These are phyloP conservation scores for Caenorhabditis wallacei DNA, from an alignment of 2,888 invertebrate species.

Conservation along the genomic window DNA sequence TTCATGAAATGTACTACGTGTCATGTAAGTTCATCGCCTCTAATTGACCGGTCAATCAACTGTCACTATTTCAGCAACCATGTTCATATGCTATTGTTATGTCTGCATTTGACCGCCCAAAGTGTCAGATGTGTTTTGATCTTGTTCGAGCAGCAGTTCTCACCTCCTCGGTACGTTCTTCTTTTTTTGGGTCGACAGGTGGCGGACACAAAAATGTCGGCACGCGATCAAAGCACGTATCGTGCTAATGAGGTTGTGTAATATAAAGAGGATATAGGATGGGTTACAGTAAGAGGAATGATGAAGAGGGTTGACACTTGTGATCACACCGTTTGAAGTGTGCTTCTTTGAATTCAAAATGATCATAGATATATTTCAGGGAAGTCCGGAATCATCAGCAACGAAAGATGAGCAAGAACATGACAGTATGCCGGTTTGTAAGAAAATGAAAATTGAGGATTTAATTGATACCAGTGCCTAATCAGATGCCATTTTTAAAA, in stretches of 20 bases:
- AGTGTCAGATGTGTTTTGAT: constrained; percentile 77
- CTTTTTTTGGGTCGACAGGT: constrained; percentile 57
- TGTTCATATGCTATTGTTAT: constrained; percentile 74
- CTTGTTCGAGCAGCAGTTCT: constrained; percentile 60
- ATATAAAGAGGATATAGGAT: constrained; percentile 55
- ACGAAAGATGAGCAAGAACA: constrained; percentile 33
- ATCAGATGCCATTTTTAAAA: constrained; percentile 26
- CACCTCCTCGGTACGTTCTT: constrained; percentile 52
- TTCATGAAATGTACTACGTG: constrained; percentile 70
- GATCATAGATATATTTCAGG: constrained; percentile 27
- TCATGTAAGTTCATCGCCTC: constrained; percentile 42
- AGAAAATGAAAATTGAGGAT: constrained; percentile 61
- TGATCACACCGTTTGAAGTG: constrained; percentile 37
- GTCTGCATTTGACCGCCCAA: constrained; percentile 74
- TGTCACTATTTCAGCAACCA: constrained; percentile 39
- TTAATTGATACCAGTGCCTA: constrained; percentile 43
- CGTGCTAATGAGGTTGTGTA: constrained; percentile 70
- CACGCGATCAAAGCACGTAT: constrained; percentile 30
- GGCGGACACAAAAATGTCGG: constrained; percentile 37
- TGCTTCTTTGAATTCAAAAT: constrained; percentile 19
- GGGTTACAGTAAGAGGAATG: constrained; percentile 58
- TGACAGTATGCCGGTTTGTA: constrained; percentile 38
- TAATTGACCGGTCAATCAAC: neutral
- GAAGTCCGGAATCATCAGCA: constrained; percentile 25
- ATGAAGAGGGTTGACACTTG: constrained; percentile 62